These are phyloP conservation scores for Drosophila sucinea DNA, from an alignment of 1,140 invertebrate species.

Conservation along the genomic window DNA sequence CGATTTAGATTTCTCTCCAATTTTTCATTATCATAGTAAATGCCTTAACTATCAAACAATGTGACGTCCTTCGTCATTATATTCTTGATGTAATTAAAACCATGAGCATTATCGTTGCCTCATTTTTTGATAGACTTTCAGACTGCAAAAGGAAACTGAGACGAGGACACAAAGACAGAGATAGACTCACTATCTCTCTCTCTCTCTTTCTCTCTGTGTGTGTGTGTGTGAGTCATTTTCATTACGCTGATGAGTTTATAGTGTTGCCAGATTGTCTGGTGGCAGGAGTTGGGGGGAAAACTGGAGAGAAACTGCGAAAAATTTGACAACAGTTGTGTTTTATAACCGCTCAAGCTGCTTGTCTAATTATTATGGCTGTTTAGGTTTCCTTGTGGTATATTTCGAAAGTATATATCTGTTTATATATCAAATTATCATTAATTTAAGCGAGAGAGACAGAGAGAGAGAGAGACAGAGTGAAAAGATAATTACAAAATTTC, in stretches of 20 bases:
- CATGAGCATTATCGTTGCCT: conserved; percentile 52
- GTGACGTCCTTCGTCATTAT: conserved; percentile 44
- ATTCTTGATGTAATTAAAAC: conserved; percentile 61
- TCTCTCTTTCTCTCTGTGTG: conserved; percentile 13
- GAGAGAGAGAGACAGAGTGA: not conserved
- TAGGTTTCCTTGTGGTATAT: conserved; percentile 30
- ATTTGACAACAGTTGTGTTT: conserved; percentile 57
- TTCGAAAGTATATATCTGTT: not conserved
- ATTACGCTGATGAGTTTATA: conserved; percentile 77
- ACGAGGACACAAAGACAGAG: not conserved
- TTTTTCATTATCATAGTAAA: conserved; percentile 59
- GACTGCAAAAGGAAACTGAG: not conserved
- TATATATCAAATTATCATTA: conserved; percentile 11
- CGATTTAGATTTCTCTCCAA: conserved; percentile 43
- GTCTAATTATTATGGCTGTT: conserved; percentile 59
- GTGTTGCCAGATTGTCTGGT: conserved; percentile 56
- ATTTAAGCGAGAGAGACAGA: not conserved
- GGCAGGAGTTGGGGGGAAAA: too few relatives aligned
- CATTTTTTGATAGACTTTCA: conserved; percentile 60
- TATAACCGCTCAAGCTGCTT: conserved; percentile 44
- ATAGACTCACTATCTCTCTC: not conserved
- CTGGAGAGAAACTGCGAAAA: not conserved
- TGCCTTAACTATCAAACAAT: conserved; percentile 61
- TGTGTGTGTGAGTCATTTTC: conserved; percentile 53
- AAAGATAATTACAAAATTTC: conserved; percentile 6